phyloP scores from a whole-genome alignment of 1,140 invertebrate species.

The Amyelois transitella region DNA sequence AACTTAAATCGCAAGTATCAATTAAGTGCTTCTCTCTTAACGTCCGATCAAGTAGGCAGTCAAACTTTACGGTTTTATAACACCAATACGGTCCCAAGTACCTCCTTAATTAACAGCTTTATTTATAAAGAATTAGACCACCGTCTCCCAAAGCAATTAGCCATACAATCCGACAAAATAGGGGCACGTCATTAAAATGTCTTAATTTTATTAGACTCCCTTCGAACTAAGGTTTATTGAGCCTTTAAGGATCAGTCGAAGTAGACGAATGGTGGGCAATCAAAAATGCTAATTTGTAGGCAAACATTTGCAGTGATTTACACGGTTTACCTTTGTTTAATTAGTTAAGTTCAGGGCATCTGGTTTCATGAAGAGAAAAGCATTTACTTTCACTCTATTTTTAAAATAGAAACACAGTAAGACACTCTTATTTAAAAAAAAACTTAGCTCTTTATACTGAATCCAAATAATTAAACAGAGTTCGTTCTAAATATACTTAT shows the following conservation, averaged over 20 bases:
- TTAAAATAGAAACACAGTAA: too few species aligned
- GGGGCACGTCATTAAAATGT: constrained; percentile 65
- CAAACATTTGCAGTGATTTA: neutral
- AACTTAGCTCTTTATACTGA: too few species aligned
- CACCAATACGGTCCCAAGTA: constrained; percentile 51
- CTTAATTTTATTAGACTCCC: constrained; percentile 63
- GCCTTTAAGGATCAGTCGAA: constrained; percentile 10
- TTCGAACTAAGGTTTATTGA: constrained; percentile 42
- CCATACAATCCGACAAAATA: constrained; percentile 60
- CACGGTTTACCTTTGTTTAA: too few species aligned
- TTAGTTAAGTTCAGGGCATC: too few species aligned
- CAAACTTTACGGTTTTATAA: constrained; percentile 55
- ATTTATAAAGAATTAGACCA: constrained; percentile 59
- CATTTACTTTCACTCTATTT: too few species aligned
- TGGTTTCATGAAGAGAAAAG: too few species aligned
- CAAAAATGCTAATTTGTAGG: neutral
- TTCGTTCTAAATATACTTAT: neutral
- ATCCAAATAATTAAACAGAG: too few species aligned
- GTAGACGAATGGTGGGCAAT: neutral
- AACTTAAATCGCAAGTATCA: neutral
- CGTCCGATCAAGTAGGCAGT: constrained; percentile 52
- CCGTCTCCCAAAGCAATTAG: constrained; percentile 46
- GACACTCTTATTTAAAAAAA: too few species aligned
- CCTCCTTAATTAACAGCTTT: constrained; percentile 65
- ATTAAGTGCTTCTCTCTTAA: constrained; percentile 15